Base-by-base conservation (phyloP, 2,888 invertebrate genomes). In the Callyntrura sp. region DNA sequence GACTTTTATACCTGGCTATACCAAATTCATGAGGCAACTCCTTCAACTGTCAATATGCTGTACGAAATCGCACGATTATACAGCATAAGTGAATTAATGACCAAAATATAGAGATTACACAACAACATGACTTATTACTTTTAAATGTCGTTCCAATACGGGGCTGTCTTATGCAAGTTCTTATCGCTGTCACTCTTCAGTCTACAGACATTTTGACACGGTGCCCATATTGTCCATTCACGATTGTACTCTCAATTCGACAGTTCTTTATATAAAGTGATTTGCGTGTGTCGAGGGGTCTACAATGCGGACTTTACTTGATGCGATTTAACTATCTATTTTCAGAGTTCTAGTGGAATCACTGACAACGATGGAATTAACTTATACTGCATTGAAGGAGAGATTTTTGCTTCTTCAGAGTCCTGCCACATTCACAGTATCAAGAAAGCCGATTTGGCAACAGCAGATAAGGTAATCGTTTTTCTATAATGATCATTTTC, bases 331-430 rank as follows among this genome's bases (percentile, higher is more conserved):
- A 25, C 17, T 17, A 20, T 45, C 60, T 88, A 20, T 84, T 91
- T 92, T 17, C 88, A 94, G 94, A 91, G 93, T 48, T 94, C 94
- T 20, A 89, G 90, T 73, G 94, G 94, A 86, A 91, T 94, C 28
- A 95, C 95, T 0, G 96, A 96, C 93, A 96, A 95, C 93, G 95
- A 94, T 45, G 92, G 94, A 28, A 94, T 95, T 5, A 95, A 95
- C 84, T 93, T 95, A 23, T 94, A 94, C 91, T 94, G 94, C 28
- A 93, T 95, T 65, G 94, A 94, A 43, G 95, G 95, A 91, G 94
- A 94, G 55, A 91, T 95, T 5, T 95, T 94, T 91, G 95, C 95
- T 25, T 92, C 95, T 1, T 95, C 95, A 0, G 95, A 96, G 93
- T 95, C 95, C 0, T 94, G 94, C 55, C 93, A 93, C 25, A 93